A percentile compares a stretch with the other conserved stretches of the same genome.
Conservation (phyloP, 1,140 invertebrate genomes). For the Rhopalosiphum maidis region DNA sequence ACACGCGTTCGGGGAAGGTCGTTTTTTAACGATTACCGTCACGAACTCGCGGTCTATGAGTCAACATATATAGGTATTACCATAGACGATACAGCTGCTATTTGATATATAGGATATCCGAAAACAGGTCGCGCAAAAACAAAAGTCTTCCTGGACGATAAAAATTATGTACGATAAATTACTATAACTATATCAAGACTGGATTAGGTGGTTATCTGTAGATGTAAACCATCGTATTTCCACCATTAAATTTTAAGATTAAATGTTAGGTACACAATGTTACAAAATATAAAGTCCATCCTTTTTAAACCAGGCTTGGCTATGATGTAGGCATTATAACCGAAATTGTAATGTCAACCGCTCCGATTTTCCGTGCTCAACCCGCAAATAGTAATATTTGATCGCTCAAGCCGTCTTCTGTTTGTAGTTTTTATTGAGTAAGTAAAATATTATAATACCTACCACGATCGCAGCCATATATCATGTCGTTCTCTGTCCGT, state of each 20-base stretch:
- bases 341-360: background rate
- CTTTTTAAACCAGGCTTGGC: background rate
- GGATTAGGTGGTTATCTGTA: background rate
- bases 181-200: background rate
- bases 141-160: background rate
- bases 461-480: background rate
- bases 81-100: background rate
- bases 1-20: background rate
- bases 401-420: background rate
- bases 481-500: background rate
- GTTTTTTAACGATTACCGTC: background rate
- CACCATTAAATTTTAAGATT: background rate
- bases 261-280: background rate
- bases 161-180: background rate
- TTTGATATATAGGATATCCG: background rate
- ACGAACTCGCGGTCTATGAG: background rate
- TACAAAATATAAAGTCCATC: background rate
- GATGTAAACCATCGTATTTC: background rate
- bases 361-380: background rate
- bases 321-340: background rate
- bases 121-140: background rate
- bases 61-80: background rate
- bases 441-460: slow-evolving; percentile 14
- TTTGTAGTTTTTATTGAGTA: background rate
- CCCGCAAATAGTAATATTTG: background rate